Evolutionary conservation across 2,888 invertebrate species (phyloP).

Genomic region (Gasteruption jaculator): DNA sequence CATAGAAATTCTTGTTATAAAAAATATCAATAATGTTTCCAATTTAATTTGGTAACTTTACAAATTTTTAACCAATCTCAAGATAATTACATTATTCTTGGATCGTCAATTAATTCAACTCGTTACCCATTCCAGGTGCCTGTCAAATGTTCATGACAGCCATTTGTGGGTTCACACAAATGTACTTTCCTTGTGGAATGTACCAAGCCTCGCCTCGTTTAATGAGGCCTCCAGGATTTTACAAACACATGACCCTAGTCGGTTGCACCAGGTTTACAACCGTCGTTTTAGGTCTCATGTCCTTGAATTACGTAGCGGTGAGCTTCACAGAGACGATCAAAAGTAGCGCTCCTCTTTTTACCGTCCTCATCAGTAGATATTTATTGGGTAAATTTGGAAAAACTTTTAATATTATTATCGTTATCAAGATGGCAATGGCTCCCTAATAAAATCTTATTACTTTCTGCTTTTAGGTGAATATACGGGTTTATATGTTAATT

Average conservation of each 20-base stretch:
- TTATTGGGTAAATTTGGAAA: slow-evolving; percentile 58
- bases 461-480: slow-evolving; percentile 56
- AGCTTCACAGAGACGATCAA: slow-evolving; percentile 80
- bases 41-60: too few species aligned
- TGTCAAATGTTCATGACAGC: slow-evolving; percentile 74
- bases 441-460: slow-evolving; percentile 8
- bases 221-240: slow-evolving; percentile 65
- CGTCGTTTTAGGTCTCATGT: slow-evolving; percentile 68
- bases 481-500: slow-evolving; percentile 64
- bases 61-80: not conserved
- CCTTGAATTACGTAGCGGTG: slow-evolving; percentile 73
- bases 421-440: not conserved
- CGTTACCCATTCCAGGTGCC: slow-evolving; percentile 55
- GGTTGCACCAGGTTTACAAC: slow-evolving; percentile 71
- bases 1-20: slow-evolving; percentile 1
- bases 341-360: slow-evolving; percentile 75
- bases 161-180: slow-evolving; percentile 68
- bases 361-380: slow-evolving; percentile 68
- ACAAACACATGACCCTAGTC: slow-evolving; percentile 68
- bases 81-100: not conserved
- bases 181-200: slow-evolving; percentile 71
- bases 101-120: not conserved
- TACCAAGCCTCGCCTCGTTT: slow-evolving; percentile 60
- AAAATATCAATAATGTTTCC: not conserved
- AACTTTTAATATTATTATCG: not conserved